Evolutionary conservation across 2,797 vertebrate genomes (phyloP), one percentile per base, ranked within the genome.

Genomic region (Myotis planiceps): DNA sequence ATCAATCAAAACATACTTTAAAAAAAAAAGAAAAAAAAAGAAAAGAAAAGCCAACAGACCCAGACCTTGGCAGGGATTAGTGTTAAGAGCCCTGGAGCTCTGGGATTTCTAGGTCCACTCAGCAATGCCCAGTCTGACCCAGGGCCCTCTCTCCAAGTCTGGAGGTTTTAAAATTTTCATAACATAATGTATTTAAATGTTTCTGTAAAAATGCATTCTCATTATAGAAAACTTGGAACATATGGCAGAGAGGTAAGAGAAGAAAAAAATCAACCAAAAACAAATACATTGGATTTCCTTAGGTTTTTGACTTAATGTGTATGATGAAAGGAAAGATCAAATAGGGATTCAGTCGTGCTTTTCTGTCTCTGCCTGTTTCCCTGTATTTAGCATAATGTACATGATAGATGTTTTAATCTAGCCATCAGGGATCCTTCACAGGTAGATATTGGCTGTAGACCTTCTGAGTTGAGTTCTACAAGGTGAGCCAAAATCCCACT

Each of bases 271-370:
- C 29, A 93, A 45, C n/a, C 12, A 75, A 92, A 95, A 83, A 75
- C 25, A 89, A 55, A 92, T 84, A 94, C 32, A 42, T 83, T 90
- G 39, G 63, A 29, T 91, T 95, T 93, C 49, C 29, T 88, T 84
- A 74, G 12, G 37, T 74, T 92, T 95, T 94, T 74, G 3, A 80
- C n/a, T 84, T 7, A 82, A 74, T 82, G 49, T 92, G 0, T 90
- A 55, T 29, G 42, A 34, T 84, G 13, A 19, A 83, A 83, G 65
- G 69, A 74, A 74, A 89, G 29, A 86, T 90, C 49, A 82, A 55
- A 34, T 63, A 63, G 21, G 29, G 79, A 74, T 72, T 93, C n/a
- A 92, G 47, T 82, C 83, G 66, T 86, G 23, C 18, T 86, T 79
- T 49, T 89, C 60, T 91, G 15, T 76, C 1, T 87, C 37, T 9